Evolutionary conservation across 2,113 vertebrate species (phyloP).

Genomic region (Albula glossodonta): DNA sequence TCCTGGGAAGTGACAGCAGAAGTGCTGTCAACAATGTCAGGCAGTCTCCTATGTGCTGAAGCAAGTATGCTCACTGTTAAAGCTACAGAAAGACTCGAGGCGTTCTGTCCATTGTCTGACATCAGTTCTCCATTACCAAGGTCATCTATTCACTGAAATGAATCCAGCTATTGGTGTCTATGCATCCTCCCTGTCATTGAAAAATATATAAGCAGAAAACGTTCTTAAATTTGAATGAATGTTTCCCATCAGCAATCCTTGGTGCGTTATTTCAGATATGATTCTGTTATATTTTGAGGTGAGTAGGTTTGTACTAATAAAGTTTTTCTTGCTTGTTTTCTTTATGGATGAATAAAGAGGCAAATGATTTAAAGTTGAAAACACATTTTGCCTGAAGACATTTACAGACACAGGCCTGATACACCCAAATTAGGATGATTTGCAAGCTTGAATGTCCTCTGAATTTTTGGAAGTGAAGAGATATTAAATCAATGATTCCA

Average conservation of each 20-base stretch:
- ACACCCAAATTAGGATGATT: too few species aligned
- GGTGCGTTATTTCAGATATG: neutral
- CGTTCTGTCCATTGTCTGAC: constrained; percentile 45
- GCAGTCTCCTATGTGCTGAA: constrained; percentile 11
- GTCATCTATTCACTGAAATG: constrained; percentile 18
- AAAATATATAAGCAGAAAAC: neutral
- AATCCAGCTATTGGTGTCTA: constrained; percentile 17
- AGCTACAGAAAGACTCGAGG: constrained; percentile 17
- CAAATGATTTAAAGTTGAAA: neutral
- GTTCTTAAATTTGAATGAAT: neutral
- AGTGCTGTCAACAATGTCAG: neutral
- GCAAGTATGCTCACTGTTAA: constrained; percentile 5
- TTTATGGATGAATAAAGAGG: neutral
- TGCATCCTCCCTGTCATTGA: neutral
- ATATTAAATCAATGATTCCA: too few species aligned
- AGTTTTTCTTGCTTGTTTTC: neutral
- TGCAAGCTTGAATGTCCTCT: too few species aligned
- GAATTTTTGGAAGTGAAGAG: too few species aligned
- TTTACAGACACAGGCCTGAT: too few species aligned
- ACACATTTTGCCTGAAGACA: neutral
- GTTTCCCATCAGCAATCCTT: too few species aligned
- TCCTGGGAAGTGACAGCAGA: neutral
- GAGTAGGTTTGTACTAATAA: neutral
- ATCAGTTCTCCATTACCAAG: constrained; percentile 33
- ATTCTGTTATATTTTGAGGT: neutral